Evolutionary conservation across 2,113 vertebrate genomes (phyloP), one percentile per base, ranked within the genome.

Genomic region (Orcinus orca): DNA sequence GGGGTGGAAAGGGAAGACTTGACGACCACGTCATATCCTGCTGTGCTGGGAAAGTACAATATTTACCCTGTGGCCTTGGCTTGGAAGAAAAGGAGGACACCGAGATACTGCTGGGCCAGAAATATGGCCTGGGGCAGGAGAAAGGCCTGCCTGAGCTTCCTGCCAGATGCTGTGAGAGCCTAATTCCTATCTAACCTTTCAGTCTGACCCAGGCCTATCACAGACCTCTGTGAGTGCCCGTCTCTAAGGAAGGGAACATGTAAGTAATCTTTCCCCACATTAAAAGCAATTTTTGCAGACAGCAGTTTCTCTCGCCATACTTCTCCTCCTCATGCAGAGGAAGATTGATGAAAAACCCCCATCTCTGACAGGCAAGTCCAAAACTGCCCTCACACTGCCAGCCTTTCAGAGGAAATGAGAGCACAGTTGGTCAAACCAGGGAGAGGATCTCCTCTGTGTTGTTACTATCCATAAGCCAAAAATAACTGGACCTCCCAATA

Each of bases 241-340:
- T 60, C 29, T 90, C 76, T 44, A 67, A 88, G 87, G 58, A 88
- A 79, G n/a, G 47, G 23, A 63, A 33, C 23, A 38, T 88, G 29
- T 36, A 85, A 93, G 92, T 71, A 68, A 76, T 88, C 44, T 73
- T 88, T 81, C 21, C 74, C 8, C 33, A 81, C 44, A 67, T 79
- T 88, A 36, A 83, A 79, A 83, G 58, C 65, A 94, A 62, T 70
- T 68, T 97, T 81, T 91, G 44, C 41, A 77, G 53, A 50, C 4
- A 88, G 15, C 23, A 90, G 65, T 12, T 88, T 94, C 33, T 70
- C 41, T 9, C 1, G 2, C 31, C 55, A 77, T 14, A 23, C 20
- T 84, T 81, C 44, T 73, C 25, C 18, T 63, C 26, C 15, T 17
- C 38, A 81, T 4, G 44, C 6, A 8, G 33, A 90, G 47, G 76